Conservation (phyloP, 2,888 invertebrate species). For the Erannis defoliaria region DNA sequence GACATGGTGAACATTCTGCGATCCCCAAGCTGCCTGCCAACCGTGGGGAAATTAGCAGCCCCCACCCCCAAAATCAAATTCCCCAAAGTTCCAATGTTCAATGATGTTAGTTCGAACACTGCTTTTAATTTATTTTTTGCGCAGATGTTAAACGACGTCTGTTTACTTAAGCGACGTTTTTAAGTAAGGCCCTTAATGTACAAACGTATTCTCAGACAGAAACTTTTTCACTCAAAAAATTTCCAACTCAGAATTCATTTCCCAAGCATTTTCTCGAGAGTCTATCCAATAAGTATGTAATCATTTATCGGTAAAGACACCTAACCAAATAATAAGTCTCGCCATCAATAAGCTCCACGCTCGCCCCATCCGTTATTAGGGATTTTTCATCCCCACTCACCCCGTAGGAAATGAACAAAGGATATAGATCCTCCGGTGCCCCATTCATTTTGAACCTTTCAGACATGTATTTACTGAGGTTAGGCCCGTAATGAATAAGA, state of each 20-base stretch:
- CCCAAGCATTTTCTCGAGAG: not conserved
- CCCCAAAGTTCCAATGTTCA: too few species aligned
- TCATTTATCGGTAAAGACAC: slow-evolving; percentile 42
- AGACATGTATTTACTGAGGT: slow-evolving; percentile 22
- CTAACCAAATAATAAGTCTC: slow-evolving; percentile 64
- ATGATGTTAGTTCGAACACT: too few species aligned
- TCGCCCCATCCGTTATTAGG: slow-evolving; percentile 59
- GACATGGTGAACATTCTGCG: too few species aligned
- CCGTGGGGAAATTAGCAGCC: too few species aligned
- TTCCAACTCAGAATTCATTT: slow-evolving; percentile 5
- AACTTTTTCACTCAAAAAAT: not conserved
- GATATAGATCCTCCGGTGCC: slow-evolving; percentile 47
- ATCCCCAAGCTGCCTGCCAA: too few species aligned
- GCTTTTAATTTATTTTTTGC: too few species aligned
- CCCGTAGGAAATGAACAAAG: slow-evolving; percentile 53
- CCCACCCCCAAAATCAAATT: too few species aligned
- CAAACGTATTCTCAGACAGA: not conserved
- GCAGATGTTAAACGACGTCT: too few species aligned
- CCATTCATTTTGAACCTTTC: slow-evolving; percentile 30
- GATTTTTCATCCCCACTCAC: slow-evolving; percentile 54
- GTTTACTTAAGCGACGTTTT: too few species aligned
- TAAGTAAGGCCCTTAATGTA: too few species aligned
- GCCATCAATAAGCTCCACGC: slow-evolving; percentile 58
- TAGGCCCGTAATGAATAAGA: slow-evolving; percentile 25
- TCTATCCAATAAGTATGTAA: slow-evolving; percentile 27